Conservation (phyloP, 2,113 vertebrate species). For the Craseonycteris thonglongyai region DNA sequence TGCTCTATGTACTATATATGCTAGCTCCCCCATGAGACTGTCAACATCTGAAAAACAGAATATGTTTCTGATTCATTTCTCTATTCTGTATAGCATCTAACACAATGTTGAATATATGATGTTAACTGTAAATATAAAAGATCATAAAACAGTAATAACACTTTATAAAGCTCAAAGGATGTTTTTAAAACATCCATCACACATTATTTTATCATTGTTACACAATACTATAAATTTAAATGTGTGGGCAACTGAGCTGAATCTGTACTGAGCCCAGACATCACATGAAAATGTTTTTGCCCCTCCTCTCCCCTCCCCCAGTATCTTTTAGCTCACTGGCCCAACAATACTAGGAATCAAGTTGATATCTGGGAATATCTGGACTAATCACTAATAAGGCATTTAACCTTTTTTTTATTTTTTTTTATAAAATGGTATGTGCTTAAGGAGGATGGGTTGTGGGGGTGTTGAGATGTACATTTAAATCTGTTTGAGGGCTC, state of each 20-base stretch:
- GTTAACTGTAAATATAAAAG: background rate
- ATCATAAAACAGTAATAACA: background rate
- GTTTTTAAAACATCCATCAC: background rate
- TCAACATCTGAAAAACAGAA: slow-evolving; percentile 17
- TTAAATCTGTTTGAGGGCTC: background rate
- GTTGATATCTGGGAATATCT: background rate
- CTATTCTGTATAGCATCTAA: background rate
- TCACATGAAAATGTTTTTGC: background rate
- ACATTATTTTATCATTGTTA: background rate
- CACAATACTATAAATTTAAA: slow-evolving; percentile 1
- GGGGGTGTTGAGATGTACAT: no score
- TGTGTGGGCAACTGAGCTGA: background rate
- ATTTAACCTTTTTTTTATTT: background rate
- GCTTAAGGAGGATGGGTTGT: background rate
- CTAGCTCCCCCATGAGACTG: background rate
- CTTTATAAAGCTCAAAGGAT: slow-evolving; percentile 2
- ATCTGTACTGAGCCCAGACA: background rate
- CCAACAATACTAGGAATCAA: background rate
- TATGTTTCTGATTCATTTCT: background rate
- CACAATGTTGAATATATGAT: background rate
- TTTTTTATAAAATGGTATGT: background rate
- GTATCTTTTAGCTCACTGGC: background rate
- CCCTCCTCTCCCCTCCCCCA: background rate
- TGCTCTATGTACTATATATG: background rate
- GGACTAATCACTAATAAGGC: background rate